phyloP scores from a whole-genome alignment of 2,797 vertebrate species.

The Platalea minor region DNA sequence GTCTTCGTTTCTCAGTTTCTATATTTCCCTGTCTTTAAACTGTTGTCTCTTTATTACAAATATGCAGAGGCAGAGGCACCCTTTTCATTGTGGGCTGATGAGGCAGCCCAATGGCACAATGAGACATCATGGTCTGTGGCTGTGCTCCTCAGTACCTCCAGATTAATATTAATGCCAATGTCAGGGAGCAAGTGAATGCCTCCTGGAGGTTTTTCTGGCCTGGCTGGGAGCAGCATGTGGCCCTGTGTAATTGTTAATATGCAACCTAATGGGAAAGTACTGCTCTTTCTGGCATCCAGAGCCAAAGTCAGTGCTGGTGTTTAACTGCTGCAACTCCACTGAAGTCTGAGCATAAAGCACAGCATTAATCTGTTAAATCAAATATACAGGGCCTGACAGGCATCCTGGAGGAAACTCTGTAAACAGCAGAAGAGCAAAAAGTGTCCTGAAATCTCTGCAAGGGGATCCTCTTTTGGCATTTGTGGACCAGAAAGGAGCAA shows the following conservation, averaged over 20 bases:
- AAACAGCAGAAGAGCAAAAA: neutral
- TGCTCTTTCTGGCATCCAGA: neutral
- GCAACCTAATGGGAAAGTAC: neutral
- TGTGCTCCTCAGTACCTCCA: neutral
- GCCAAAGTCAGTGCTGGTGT: neutral
- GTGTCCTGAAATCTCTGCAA: neutral
- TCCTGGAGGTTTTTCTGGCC: neutral
- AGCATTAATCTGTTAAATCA: neutral
- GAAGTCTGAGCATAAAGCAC: neutral
- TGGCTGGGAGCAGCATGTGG: neutral
- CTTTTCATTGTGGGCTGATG: neutral
- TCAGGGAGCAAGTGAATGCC: neutral
- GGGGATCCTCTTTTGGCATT: neutral
- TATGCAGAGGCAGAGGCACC: neutral
- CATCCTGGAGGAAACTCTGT: neutral
- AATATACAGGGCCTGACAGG: neutral
- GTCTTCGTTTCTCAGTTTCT: neutral
- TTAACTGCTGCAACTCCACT: neutral
- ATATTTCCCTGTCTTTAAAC: neutral
- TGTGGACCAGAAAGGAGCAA: neutral
- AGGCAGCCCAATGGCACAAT: no score
- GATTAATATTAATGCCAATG: neutral
- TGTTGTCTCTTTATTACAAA: neutral
- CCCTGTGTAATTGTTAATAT: neutral
- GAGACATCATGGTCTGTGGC: neutral